Conservation (phyloP, 2,888 invertebrate genomes). For the Caenorhabditis japonica region DNA sequence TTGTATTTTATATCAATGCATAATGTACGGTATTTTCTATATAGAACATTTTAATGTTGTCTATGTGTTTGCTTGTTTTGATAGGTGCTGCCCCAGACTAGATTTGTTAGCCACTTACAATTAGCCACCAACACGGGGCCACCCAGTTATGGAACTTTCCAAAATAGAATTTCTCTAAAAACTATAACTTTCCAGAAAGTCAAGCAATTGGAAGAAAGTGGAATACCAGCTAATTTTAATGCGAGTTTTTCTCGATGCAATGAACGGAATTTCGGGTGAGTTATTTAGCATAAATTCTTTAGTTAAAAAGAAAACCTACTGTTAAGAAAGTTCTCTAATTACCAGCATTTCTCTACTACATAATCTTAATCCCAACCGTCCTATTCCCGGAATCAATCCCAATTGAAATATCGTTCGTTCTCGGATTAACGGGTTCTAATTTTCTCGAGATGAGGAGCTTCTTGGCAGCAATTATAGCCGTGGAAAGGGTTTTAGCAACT, state of each 20-base stretch:
- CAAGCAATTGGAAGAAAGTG: conserved; percentile 15
- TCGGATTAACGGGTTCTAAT: conserved; percentile 1
- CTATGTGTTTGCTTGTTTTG: no score
- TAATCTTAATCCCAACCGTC: background rate
- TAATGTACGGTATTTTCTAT: conserved; percentile 13
- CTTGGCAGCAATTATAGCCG: conserved; percentile 13
- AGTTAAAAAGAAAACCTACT: no score
- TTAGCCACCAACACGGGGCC: no score
- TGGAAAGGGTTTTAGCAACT: conserved; percentile 8
- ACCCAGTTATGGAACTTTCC: no score
- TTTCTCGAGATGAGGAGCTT: conserved; percentile 17
- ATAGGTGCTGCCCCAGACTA: no score
- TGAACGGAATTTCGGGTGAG: conserved; percentile 22
- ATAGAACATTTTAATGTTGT: background rate
- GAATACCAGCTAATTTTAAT: conserved; percentile 30
- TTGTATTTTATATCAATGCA: conserved; percentile 4
- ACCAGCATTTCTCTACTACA: no score
- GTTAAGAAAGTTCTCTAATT: background rate
- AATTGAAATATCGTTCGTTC: background rate
- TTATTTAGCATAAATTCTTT: no score
- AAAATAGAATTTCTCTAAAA: no score
- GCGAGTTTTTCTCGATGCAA: conserved; percentile 15
- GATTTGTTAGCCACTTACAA: no score
- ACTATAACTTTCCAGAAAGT: conserved; percentile 12
- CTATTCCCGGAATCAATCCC: background rate